Conservation (phyloP, 2,888 invertebrate species). For the Caenorhabditis uteleia region DNA sequence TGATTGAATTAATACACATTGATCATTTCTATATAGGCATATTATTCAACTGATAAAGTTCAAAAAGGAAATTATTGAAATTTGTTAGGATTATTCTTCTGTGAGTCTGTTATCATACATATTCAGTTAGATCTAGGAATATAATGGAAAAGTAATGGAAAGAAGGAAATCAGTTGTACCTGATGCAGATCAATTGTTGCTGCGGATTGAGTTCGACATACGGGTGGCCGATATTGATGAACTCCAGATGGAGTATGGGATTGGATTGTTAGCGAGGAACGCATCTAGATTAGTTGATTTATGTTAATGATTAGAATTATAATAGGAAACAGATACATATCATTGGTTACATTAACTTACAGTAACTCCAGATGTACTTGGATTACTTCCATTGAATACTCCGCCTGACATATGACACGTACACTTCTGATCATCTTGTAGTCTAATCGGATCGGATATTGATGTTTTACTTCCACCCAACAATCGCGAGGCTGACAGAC, state of each 20-base stretch:
- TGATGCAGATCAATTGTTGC: slow-evolving; percentile 48
- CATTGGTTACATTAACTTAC: slow-evolving; percentile 10
- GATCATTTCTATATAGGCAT: no score
- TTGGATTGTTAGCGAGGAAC: slow-evolving; percentile 17
- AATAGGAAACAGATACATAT: neutral
- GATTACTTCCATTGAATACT: slow-evolving; percentile 17
- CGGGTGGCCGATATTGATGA: slow-evolving; percentile 29
- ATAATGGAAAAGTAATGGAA: neutral
- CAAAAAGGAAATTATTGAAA: no score
- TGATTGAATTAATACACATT: no score
- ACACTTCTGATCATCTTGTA: slow-evolving; percentile 40
- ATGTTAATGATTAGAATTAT: slow-evolving; percentile 1
- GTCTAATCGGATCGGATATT: slow-evolving; percentile 25
- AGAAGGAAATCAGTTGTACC: slow-evolving; percentile 13
- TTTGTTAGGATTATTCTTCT: slow-evolving; percentile 21
- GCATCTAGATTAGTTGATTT: slow-evolving; percentile 29
- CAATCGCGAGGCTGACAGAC: slow-evolving; percentile 45
- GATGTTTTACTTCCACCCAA: slow-evolving; percentile 41
- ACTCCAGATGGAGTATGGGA: slow-evolving; percentile 17
- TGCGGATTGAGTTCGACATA: slow-evolving; percentile 50
- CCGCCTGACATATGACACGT: slow-evolving; percentile 46
- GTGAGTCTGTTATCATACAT: neutral
- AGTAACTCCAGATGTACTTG: slow-evolving; percentile 16
- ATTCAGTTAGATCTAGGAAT: neutral
- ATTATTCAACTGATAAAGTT: no score